Conservation (phyloP, 2,888 invertebrate species). For the Teleogryllus oceanicus region DNA sequence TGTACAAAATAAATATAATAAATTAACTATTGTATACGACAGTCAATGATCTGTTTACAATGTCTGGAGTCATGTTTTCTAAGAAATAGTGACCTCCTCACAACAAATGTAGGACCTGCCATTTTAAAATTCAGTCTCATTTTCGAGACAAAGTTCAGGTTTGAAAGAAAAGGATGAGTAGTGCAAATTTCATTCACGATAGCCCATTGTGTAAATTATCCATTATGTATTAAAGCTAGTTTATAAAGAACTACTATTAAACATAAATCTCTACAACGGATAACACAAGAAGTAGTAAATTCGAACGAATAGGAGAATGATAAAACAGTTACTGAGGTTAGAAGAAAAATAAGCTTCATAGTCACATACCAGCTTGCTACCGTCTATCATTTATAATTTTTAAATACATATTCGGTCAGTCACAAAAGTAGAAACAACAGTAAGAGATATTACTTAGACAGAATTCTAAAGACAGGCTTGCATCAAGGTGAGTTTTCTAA, state of each 20-base stretch:
- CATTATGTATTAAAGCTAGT: background rate
- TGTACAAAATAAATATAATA: constrained; percentile 31
- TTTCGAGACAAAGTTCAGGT: constrained; percentile 1
- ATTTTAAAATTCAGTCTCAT: background rate
- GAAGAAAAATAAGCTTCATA: constrained; percentile 24
- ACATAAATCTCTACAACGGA: constrained; percentile 20
- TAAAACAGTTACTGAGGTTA: constrained; percentile 24
- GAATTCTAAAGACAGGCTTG: constrained; percentile 24
- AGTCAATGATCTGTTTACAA: constrained; percentile 2
- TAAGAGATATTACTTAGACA: constrained; percentile 27
- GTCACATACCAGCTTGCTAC: constrained; percentile 31
- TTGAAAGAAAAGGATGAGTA: background rate
- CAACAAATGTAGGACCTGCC: constrained; percentile 39
- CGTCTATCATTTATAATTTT: constrained; percentile 18
- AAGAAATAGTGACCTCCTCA: constrained; percentile 35
- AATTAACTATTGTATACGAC: constrained; percentile 24
- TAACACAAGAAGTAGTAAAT: constrained; percentile 18
- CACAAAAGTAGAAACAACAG: constrained; percentile 28
- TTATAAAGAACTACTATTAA: constrained; percentile 22
- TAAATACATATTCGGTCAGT: constrained; percentile 28
- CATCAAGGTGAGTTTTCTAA: constrained; percentile 26
- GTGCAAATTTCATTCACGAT: background rate
- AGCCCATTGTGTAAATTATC: background rate
- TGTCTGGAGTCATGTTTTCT: background rate
- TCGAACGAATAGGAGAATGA: background rate